Conservation (phyloP, 2,113 vertebrate species). For the Neodontobutis hainanensis region DNA sequence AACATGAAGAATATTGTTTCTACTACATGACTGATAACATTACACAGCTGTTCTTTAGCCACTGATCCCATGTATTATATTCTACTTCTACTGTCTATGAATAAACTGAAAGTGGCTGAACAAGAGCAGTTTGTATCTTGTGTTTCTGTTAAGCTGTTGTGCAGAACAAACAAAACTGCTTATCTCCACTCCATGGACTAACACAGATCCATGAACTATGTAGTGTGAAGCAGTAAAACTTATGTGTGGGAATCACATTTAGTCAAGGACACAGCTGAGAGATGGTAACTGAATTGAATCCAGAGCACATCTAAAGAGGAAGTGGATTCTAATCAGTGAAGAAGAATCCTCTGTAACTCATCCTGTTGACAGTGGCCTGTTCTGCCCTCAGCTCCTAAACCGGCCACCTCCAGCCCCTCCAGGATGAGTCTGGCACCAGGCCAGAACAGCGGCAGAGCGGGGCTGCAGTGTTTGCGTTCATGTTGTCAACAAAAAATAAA, state of each 20-base stretch:
- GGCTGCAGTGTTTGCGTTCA: conserved; percentile 60
- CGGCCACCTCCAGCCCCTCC: too few species aligned
- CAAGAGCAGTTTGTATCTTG: neutral
- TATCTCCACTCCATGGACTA: neutral
- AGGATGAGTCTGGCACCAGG: conserved; percentile 36
- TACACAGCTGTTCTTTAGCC: too few species aligned
- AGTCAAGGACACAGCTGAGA: conserved; percentile 17
- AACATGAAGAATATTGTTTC: too few species aligned
- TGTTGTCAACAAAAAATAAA: conserved; percentile 24
- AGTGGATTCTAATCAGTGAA: conserved; percentile 45
- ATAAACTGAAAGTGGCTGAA: neutral
- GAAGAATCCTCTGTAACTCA: conserved; percentile 24
- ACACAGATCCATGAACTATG: neutral
- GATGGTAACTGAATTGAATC: conserved; percentile 19
- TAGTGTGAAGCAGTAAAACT: neutral
- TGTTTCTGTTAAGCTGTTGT: neutral
- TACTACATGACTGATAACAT: too few species aligned
- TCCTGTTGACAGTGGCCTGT: conserved; percentile 16
- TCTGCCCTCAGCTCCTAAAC: too few species aligned
- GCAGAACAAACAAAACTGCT: neutral
- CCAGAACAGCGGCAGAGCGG: conserved; percentile 31
- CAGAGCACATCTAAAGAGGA: conserved; percentile 12
- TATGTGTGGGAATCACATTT: neutral
- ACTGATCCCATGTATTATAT: too few species aligned
- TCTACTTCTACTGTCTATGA: neutral